Evolutionary conservation across 2,888 invertebrate species (phyloP), one percentile per base, ranked within the genome.

Genomic region (Zaprionus bogoriensis): DNA sequence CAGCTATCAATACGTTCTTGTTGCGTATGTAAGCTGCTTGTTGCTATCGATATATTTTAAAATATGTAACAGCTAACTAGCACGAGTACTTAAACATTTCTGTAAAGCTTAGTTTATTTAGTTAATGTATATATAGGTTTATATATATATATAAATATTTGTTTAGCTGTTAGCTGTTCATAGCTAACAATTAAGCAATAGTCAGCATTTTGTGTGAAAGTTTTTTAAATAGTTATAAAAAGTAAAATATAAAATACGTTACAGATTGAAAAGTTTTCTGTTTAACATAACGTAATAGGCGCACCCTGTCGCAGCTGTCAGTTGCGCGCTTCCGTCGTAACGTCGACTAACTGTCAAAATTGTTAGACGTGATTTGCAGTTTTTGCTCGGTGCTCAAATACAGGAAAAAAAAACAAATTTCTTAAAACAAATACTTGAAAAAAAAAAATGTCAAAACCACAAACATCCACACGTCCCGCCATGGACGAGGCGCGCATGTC

Each of bases 401-500:
- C n/a, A n/a, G n/a, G 6, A n/a, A 22, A 10, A 20, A 10, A 20
- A 1, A 41, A 42, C 14, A n/a, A 12, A 14, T 22, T 4, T 20
- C 22, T 44, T 52, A 10, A 27, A 7, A 9, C 6, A 41, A 20
- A 41, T 41, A 22, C 2, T 23, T 5, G 2, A 3, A 4, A 25
- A 22, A 4, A 27, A 20, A 25, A 30, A 19, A 74, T 74, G 73
- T 23, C 57, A 51, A 25, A 9, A 32, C 28, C 50, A 42, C 1
- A 1, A 5, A 17, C 46, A 19, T 10, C 14, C 6, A 6, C 20
- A 22, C 7, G 12, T 19, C 39, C 47, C 1, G 1, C 39, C 1
- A 10, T 52, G 20, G 44, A 60, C 17, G 63, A 69, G 3, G 80
- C 64, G 17, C 83, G 96, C 77, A 95, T 96, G 89, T 96, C 96